These are phyloP conservation scores for Eidolon helvum DNA, from an alignment of 2,113 vertebrate genomes.

Conservation along the genomic window DNA sequence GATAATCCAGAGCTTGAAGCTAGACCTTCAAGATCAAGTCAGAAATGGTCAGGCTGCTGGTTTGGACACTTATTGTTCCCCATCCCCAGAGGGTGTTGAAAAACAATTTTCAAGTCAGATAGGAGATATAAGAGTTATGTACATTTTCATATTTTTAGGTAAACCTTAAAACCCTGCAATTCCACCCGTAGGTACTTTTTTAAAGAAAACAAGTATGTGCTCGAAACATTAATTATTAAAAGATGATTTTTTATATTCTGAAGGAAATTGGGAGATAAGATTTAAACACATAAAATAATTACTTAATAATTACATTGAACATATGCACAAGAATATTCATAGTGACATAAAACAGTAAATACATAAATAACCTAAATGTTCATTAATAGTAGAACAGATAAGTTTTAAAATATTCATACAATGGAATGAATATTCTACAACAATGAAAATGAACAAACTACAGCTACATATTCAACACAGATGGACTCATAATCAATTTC, in stretches of 20 bases:
- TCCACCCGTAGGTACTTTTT: not conserved
- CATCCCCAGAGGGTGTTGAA: not conserved
- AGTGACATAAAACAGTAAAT: not conserved
- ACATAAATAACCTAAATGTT: not conserved
- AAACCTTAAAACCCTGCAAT: not conserved
- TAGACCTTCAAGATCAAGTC: not conserved
- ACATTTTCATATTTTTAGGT: slow-evolving; percentile 10
- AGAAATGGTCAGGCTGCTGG: not conserved
- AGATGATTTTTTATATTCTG: not conserved
- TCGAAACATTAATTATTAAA: slow-evolving; percentile 12
- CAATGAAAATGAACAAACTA: not conserved
- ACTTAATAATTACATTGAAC: not conserved
- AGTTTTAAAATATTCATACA: not conserved
- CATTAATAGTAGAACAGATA: not conserved
- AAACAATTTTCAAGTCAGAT: slow-evolving; percentile 26
- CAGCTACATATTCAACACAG: not conserved
- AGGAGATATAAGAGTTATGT: not conserved
- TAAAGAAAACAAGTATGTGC: not conserved
- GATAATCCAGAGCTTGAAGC: not conserved
- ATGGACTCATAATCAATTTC: not conserved
- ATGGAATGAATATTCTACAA: not conserved
- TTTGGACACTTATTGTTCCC: not conserved
- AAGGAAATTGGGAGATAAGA: slow-evolving; percentile 35
- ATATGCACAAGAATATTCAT: not conserved
- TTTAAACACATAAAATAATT: slow-evolving; percentile 27